A percentile compares a stretch with the other conserved stretches of the same genome.
phyloP scores from a whole-genome alignment of 2,113 vertebrate species.

The Dendropsophus ebraccatus region DNA sequence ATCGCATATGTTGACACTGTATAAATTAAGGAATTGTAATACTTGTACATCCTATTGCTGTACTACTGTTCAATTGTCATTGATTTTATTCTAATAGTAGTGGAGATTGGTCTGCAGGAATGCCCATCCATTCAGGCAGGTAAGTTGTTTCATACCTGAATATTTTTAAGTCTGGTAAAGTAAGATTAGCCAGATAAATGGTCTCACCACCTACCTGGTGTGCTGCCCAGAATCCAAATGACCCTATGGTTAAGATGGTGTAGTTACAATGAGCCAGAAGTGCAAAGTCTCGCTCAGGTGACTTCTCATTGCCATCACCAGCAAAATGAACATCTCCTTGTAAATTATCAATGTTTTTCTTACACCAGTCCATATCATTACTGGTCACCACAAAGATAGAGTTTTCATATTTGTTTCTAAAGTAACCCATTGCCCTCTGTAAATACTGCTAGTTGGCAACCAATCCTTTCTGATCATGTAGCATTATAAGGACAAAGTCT shows the following conservation, averaged over 20 bases:
- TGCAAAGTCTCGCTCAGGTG: conserved; percentile 60
- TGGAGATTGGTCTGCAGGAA: conserved; percentile 64
- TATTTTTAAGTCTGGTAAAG: conserved; percentile 64
- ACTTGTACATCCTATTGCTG: too few species aligned
- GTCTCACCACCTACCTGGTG: conserved; percentile 68
- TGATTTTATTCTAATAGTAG: too few species aligned
- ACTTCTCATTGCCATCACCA: conserved; percentile 60
- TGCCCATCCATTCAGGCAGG: conserved; percentile 68
- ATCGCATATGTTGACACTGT: too few species aligned
- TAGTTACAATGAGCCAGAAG: conserved; percentile 69
- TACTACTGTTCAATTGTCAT: too few species aligned
- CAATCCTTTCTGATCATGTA: conserved; percentile 19
- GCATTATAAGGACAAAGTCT: conserved; percentile 43
- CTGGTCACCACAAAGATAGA: conserved; percentile 69
- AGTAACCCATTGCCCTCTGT: conserved; percentile 68
- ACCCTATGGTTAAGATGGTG: conserved; percentile 69
- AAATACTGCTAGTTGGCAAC: conserved; percentile 62
- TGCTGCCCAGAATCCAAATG: conserved; percentile 70
- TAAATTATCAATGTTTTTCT: conserved; percentile 62
- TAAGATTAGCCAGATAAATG: conserved; percentile 69
- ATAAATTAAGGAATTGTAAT: too few species aligned
- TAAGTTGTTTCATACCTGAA: conserved; percentile 62
- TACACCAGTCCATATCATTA: conserved; percentile 70
- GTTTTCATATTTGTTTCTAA: conserved; percentile 60
- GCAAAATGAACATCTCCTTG: conserved; percentile 64